Base-by-base conservation (phyloP, 2,797 vertebrate species). In the Coilia nasus region DNA sequence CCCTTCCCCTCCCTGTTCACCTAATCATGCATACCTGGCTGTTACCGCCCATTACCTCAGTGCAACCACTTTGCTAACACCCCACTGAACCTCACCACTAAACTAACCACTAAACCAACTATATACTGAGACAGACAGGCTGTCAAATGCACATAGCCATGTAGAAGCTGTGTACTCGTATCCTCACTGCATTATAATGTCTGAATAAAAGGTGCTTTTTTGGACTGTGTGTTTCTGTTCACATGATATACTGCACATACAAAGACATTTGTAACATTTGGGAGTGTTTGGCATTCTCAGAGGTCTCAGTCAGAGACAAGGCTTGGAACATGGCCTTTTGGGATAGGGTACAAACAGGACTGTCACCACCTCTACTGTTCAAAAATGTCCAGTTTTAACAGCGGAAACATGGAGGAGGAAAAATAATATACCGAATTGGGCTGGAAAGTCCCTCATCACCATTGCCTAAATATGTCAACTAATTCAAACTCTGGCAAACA, bases 1-100 rank as follows among this genome's bases (percentile, higher is more conserved):
- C 96, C 98, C 6, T 99, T 99, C 82, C 96, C 96, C 0, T 59
- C 88, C 0, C 96, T 99, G 87, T 99, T 96, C 81, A 94, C 90
- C 25, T 94, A 85, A 93, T 44, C 5, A 78, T 78, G 19, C 28
- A 15, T 17, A 75, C 28, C 4, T 35, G 19, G 14, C 67, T 75
- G 28, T 75, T 19, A 75, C 6, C 35, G 12, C 71, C n/a, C 7
- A 23, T 23, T 6, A 21, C 35, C 35, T 78, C 71, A 78, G 71
- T 44, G 19, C 31, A 19, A 7, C 17, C 23, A 31, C 28, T 7
- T 19, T 21, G 2, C 57, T 3, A 28, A 71, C 64, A 25, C 31
- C 64, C n/a, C n/a, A 1, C 56, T 15, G 2, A 15, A 6, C 23
- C 3, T n/a, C 25, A 64, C 15, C 60, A 25, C 3, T 9, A 11